A percentile compares a stretch with the other conserved stretches of the same genome.
Conservation (phyloP, 2,888 invertebrate genomes). For the Chrysodeixis includens region DNA sequence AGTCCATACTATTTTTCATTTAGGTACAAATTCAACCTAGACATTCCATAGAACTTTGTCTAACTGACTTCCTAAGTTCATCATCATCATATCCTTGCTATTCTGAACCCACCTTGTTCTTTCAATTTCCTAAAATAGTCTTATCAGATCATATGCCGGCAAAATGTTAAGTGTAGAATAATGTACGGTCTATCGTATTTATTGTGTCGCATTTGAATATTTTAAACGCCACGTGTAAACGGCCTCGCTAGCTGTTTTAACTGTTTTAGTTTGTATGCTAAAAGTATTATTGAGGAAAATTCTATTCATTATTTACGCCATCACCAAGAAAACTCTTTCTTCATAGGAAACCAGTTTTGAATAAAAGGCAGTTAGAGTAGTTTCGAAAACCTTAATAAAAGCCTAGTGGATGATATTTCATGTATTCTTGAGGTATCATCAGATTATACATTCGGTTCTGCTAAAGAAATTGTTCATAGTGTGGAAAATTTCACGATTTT, state of each 20-base stretch:
- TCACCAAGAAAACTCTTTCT: neutral
- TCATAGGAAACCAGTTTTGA: no score
- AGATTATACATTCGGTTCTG: no score
- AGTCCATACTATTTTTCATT: no score
- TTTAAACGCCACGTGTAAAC: conserved; percentile 11
- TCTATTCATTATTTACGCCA: neutral
- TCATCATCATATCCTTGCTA: conserved; percentile 22
- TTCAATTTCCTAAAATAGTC: conserved; percentile 22
- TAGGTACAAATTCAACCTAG: no score
- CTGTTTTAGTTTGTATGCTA: neutral
- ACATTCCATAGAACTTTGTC: neutral
- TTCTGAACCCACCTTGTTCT: conserved; percentile 27
- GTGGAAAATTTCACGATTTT: neutral
- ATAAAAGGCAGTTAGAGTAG: no score
- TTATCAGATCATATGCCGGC: conserved; percentile 52
- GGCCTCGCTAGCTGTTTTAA: conserved; percentile 12
- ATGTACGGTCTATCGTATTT: conserved; percentile 26
- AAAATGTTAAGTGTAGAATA: conserved; percentile 47
- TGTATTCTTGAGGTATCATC: no score
- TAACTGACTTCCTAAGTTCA: neutral
- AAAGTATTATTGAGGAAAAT: neutral
- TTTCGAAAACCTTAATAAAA: no score
- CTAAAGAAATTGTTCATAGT: no score
- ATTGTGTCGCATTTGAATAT: conserved; percentile 48
- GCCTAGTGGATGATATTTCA: no score